These are phyloP conservation scores for Scaptomyza pallida DNA, from an alignment of 1,140 invertebrate species.

Conservation along the genomic window DNA sequence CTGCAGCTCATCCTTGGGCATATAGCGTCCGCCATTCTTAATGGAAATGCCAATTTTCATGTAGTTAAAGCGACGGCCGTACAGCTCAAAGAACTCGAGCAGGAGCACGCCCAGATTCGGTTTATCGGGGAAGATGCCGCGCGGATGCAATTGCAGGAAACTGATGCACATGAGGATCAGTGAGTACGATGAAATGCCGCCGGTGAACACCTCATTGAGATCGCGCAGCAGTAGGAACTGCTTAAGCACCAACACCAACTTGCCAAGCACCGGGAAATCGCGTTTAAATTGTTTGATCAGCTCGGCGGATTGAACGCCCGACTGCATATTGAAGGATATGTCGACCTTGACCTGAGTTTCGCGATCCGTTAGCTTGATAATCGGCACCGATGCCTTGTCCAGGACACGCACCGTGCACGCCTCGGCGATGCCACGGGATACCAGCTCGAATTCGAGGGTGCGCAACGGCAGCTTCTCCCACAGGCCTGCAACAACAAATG, in stretches of 20 bases:
- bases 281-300: conserved; percentile 94
- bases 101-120: conserved; percentile 96
- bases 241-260: conserved; percentile 98
- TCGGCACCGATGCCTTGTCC: conserved; percentile 98
- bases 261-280: conserved; percentile 93
- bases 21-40: conserved; percentile 96
- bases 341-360: conserved; percentile 97
- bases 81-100: conserved; percentile 99
- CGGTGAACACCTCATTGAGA: conserved; percentile 99
- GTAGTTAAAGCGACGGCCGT: conserved; percentile 98
- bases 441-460: conserved; percentile 94
- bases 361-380: conserved; percentile 98
- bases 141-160: conserved; percentile 93
- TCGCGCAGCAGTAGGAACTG: conserved; percentile 98
- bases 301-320: conserved; percentile 97
- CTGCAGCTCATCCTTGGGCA: conserved; percentile 97
- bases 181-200: conserved; percentile 99
- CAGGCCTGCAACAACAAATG: conserved; percentile 90
- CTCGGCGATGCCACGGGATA: conserved; percentile 94
- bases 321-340: conserved; percentile 99
- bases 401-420: conserved; percentile 96
- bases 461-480: conserved; percentile 96
- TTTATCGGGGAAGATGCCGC: conserved; percentile 86
- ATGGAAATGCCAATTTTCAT: conserved; percentile 97
- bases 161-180: conserved; percentile 99